These are phyloP conservation scores for Mustela nigripes DNA, from an alignment of 2,113 vertebrate species.

Conservation along the genomic window DNA sequence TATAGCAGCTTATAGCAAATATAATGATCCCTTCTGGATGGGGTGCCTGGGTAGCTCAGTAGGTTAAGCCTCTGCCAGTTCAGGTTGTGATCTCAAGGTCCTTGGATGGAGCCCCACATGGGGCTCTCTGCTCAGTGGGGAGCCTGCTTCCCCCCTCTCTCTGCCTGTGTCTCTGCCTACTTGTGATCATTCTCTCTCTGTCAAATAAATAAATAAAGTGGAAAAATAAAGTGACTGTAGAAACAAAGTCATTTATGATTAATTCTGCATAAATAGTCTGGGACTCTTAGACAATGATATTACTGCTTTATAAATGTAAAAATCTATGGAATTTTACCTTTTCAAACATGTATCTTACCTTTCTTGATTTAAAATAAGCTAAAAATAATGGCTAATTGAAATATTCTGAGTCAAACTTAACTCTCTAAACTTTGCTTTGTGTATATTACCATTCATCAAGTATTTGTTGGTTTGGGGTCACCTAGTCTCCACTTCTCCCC, in stretches of 20 bases:
- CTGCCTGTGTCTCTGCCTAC: too few species aligned
- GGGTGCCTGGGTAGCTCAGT: too few species aligned
- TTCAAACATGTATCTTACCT: neutral
- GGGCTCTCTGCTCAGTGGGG: too few species aligned
- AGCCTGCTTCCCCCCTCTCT: too few species aligned
- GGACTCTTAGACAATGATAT: neutral
- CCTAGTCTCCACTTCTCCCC: neutral
- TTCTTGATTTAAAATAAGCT: neutral
- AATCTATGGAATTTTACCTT: neutral
- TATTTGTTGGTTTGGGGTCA: neutral
- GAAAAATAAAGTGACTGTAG: neutral
- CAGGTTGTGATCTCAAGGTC: too few species aligned
- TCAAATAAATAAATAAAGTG: too few species aligned
- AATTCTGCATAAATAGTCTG: neutral
- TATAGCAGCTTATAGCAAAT: neutral
- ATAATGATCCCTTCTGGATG: neutral
- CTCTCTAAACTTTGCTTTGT: neutral
- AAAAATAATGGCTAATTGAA: neutral
- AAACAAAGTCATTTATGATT: slow-evolving; percentile 14
- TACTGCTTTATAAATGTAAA: neutral
- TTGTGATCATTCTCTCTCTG: too few species aligned
- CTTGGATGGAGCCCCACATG: too few species aligned
- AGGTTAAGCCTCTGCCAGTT: too few species aligned
- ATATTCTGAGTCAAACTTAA: neutral
- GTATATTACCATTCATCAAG: neutral